Evolutionary conservation across 2,888 invertebrate species (phyloP).

Genomic region (Nymphalis c-album): DNA sequence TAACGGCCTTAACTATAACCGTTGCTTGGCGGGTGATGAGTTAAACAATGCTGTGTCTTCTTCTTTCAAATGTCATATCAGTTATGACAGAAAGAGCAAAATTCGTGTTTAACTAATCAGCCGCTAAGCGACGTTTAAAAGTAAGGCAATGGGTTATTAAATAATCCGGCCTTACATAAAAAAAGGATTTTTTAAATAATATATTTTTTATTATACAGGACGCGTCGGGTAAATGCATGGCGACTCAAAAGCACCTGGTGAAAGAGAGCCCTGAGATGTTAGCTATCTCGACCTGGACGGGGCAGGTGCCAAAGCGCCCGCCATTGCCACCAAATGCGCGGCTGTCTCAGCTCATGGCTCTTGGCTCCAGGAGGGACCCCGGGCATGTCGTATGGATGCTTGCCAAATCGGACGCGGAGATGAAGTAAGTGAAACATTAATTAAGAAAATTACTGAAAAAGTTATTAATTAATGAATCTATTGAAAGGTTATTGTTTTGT

Average conservation of each 20-base stretch:
- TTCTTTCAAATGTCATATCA: no score
- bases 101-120: no score
- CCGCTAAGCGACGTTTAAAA: no score
- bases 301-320: conserved; percentile 88
- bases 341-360: conserved; percentile 88
- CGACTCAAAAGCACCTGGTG: conserved; percentile 82
- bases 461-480: no score
- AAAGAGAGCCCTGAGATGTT: conserved; percentile 91
- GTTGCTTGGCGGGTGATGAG: no score
- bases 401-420: conserved; percentile 88
- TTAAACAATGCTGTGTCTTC: no score
- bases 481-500: no score
- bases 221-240: conserved; percentile 76
- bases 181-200: not conserved
- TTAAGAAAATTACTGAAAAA: no score
- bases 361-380: conserved; percentile 85
- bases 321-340: conserved; percentile 85
- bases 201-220: conserved; percentile 53
- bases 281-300: conserved; percentile 90
- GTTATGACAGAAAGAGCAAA: no score
- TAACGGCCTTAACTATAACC: no score
- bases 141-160: no score
- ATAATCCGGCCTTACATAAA: no score
- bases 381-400: conserved; percentile 91
- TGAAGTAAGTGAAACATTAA: conserved; percentile 82